Conservation (phyloP, 2,888 invertebrate genomes). For the Nephrotoma guestfalica region DNA sequence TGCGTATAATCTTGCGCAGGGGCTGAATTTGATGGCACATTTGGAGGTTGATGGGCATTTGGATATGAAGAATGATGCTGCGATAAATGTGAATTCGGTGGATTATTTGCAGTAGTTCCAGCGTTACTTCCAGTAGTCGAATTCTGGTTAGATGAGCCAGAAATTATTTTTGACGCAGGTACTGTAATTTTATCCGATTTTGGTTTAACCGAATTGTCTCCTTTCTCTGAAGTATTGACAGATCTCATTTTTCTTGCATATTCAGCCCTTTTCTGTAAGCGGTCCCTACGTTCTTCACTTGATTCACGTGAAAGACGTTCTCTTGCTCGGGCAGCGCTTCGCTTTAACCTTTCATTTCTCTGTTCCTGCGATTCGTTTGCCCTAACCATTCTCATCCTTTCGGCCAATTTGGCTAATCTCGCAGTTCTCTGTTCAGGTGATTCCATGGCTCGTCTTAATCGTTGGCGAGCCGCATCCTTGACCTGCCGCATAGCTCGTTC, state of each 20-base stretch:
- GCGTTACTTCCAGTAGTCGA: not conserved
- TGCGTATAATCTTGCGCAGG: not conserved
- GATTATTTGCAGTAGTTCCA: not conserved
- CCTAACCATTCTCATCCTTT: slow-evolving; percentile 30
- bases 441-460: slow-evolving; percentile 31
- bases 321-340: slow-evolving; percentile 30
- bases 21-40: not conserved
- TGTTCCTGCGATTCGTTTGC: slow-evolving; percentile 30
- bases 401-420: slow-evolving; percentile 29
- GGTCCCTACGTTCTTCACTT: slow-evolving; percentile 29
- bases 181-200: not conserved
- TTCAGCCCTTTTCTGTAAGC: slow-evolving; percentile 32
- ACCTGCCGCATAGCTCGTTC: slow-evolving; percentile 31
- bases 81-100: not conserved
- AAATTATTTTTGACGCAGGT: not conserved
- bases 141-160: not conserved
- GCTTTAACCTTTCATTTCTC: slow-evolving; percentile 27
- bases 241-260: slow-evolving; percentile 34
- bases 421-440: slow-evolving; percentile 28
- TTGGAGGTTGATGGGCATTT: not conserved
- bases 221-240: slow-evolving; percentile 17
- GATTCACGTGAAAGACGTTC: slow-evolving; percentile 29
- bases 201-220: not conserved
- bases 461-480: slow-evolving; percentile 30
- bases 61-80: not conserved